Evolutionary conservation across 1,140 invertebrate genomes (phyloP).

Genomic region (Drosophila azteca): DNA sequence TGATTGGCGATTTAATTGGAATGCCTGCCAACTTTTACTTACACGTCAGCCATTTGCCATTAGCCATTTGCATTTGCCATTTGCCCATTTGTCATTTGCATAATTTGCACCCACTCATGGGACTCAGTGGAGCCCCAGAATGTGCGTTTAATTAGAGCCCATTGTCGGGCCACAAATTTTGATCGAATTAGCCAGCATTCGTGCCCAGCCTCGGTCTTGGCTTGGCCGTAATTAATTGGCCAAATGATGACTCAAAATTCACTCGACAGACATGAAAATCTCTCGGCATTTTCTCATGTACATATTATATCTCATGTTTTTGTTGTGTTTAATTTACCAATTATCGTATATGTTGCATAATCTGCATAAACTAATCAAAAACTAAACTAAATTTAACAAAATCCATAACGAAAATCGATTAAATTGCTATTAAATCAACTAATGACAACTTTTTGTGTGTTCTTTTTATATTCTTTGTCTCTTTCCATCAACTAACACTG

Average conservation of each 20-base stretch:
- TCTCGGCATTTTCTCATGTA: no score
- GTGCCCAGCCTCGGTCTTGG: no score
- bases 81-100: conserved; percentile 31
- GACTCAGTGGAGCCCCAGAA: neutral
- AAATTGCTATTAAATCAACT: conserved; percentile 64
- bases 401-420: conserved; percentile 50
- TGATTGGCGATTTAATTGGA: conserved; percentile 56
- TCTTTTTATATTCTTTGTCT: conserved; percentile 79
- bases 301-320: no score
- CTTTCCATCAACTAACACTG: conserved; percentile 68
- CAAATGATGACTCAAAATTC: no score
- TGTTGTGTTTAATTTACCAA: neutral
- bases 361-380: conserved; percentile 34
- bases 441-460: conserved; percentile 73
- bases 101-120: conserved; percentile 26
- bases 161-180: conserved; percentile 15
- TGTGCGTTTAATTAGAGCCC: conserved; percentile 33
- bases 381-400: conserved; percentile 25
- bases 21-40: conserved; percentile 37
- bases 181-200: neutral
- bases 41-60: conserved; percentile 42
- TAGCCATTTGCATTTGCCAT: conserved; percentile 23
- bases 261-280: no score
- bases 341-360: conserved; percentile 4
- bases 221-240: no score